phyloP scores from a whole-genome alignment of 1,140 invertebrate species.

The Bombyx mori region DNA sequence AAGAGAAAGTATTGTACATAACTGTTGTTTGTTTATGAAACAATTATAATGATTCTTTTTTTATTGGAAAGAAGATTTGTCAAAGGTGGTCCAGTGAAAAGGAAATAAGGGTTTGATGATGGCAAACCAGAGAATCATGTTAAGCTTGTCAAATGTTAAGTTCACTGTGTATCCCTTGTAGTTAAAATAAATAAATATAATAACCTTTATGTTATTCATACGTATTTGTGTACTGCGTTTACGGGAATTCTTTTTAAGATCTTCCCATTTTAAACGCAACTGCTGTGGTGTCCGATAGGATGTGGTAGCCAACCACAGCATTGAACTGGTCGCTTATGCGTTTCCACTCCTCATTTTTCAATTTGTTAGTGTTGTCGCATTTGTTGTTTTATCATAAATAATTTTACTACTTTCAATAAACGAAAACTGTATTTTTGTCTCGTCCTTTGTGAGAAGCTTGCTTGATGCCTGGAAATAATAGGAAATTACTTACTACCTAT shows the following conservation, averaged over 20 bases:
- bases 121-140: too few relatives aligned
- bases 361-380: constrained; percentile 9
- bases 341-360: constrained; percentile 9
- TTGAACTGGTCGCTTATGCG: constrained; percentile 8
- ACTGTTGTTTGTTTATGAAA: too few relatives aligned
- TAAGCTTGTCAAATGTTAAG: neutral
- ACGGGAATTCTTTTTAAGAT: constrained; percentile 13
- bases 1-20: neutral
- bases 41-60: too few relatives aligned
- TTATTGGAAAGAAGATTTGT: too few relatives aligned
- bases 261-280: constrained; percentile 16
- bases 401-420: constrained; percentile 8
- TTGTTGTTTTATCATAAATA: constrained; percentile 5
- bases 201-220: constrained; percentile 10
- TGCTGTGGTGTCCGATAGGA: constrained; percentile 10
- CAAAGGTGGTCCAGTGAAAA: too few relatives aligned
- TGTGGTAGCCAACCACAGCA: neutral
- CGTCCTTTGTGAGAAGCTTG: constrained; percentile 5
- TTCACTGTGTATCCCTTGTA: neutral
- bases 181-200: neutral
- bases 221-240: constrained; percentile 12
- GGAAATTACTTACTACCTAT: too few relatives aligned
- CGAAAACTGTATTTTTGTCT: constrained; percentile 2
- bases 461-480: neutral
- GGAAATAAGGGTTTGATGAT: too few relatives aligned